phyloP scores from a whole-genome alignment of 2,113 vertebrate genomes.

The Alectura lathami region DNA sequence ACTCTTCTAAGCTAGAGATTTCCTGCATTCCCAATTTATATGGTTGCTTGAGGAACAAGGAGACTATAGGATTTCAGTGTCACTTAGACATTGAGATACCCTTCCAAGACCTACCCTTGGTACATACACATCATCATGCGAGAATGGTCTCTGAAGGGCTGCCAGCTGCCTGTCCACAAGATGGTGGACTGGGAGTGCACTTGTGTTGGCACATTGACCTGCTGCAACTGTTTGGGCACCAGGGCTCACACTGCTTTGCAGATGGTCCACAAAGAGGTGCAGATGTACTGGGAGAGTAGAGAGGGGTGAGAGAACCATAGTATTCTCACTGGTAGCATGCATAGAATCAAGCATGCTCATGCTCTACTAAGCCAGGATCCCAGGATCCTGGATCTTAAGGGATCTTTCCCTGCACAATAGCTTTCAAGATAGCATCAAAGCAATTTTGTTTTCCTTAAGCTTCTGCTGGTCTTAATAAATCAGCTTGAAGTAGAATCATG shows the following conservation, averaged over 20 bases:
- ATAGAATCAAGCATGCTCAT: neutral
- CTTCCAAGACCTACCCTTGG: conserved; percentile 32
- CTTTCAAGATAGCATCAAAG: neutral
- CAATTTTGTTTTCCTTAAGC: neutral
- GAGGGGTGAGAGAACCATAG: neutral
- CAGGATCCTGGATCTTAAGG: neutral
- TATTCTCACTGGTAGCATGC: neutral
- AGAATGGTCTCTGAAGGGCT: conserved; percentile 62
- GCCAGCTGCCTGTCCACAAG: neutral
- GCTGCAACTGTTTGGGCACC: neutral
- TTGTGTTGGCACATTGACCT: neutral
- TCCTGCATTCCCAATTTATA: conserved; percentile 51
- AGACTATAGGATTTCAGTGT: conserved; percentile 61
- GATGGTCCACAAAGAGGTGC: neutral
- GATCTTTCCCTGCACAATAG: accelerated
- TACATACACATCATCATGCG: neutral
- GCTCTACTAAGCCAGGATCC: neutral
- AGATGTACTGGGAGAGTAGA: neutral
- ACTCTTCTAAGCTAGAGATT: conserved; percentile 45
- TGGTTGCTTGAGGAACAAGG: neutral
- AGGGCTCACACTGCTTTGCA: neutral
- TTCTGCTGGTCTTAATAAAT: neutral
- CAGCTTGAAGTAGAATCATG: neutral
- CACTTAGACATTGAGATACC: conserved; percentile 8
- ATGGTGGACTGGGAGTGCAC: accelerated